A percentile compares a stretch with the other conserved stretches of the same genome.
phyloP scores from a whole-genome alignment of 1,140 invertebrate species.

The Ceratina calcarata region DNA sequence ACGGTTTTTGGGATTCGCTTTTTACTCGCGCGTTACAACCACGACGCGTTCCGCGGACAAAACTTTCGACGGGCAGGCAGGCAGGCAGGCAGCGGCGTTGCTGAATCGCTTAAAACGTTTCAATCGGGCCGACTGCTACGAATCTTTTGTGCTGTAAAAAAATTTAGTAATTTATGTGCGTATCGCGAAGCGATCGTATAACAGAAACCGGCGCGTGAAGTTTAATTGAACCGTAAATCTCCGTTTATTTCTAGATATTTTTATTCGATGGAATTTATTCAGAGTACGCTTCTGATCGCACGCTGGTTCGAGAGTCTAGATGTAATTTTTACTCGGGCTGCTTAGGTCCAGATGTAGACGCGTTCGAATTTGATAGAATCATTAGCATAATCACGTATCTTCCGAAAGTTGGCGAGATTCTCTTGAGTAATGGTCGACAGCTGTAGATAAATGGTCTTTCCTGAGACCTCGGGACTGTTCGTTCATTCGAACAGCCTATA shows the following conservation, averaged over 20 bases:
- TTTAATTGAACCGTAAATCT: not conserved
- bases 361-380: constrained; percentile 23
- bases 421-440: constrained; percentile 63
- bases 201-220: not conserved
- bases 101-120: not conserved
- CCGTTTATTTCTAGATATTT: not conserved
- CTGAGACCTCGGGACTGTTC: constrained; percentile 62
- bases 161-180: not conserved
- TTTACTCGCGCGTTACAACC: not conserved
- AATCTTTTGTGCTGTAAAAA: not conserved
- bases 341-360: not conserved
- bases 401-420: constrained; percentile 54
- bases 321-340: not conserved
- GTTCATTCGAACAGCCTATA: constrained; percentile 67
- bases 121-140: not conserved
- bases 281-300: no score
- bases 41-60: constrained; percentile 1
- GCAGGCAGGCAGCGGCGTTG: no score
- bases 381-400: constrained; percentile 62
- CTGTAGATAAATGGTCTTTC: constrained; percentile 66
- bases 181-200: no score
- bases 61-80: not conserved
- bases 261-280: not conserved
- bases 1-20: constrained; percentile 35
- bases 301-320: no score